These are phyloP conservation scores for Xenopus borealis DNA, from an alignment of 2,113 vertebrate species.

Conservation along the genomic window DNA sequence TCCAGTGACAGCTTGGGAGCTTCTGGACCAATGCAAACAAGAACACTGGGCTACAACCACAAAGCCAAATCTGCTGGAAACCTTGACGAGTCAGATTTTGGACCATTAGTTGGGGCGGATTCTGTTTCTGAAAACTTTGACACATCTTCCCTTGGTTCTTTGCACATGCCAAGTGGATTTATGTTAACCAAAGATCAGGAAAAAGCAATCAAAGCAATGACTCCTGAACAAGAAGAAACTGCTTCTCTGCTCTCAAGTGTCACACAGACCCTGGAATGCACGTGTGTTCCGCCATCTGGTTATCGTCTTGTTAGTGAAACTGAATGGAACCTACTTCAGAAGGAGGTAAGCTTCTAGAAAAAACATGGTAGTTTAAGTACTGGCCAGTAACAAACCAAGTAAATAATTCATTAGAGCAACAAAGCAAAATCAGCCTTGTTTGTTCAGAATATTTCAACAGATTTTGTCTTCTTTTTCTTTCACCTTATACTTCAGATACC, in stretches of 20 bases:
- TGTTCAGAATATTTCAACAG: too few relatives aligned
- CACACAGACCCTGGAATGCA: conserved; percentile 79
- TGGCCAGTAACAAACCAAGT: too few relatives aligned
- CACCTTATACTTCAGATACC: too few relatives aligned
- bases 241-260: conserved; percentile 95
- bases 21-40: conserved; percentile 73
- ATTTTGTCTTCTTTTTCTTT: too few relatives aligned
- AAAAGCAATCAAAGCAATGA: conserved; percentile 98
- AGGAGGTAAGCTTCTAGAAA: conserved; percentile 75
- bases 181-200: conserved; percentile 98
- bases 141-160: conserved; percentile 80
- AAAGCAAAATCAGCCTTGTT: too few relatives aligned
- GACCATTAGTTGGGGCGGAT: conserved; percentile 92
- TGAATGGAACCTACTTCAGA: conserved; percentile 95
- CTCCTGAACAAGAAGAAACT: conserved; percentile 96
- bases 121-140: conserved; percentile 79
- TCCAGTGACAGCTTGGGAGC: conserved; percentile 95
- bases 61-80: conserved; percentile 96
- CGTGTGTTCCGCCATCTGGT: conserved; percentile 80
- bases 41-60: conserved; percentile 85
- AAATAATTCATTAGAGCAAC: too few relatives aligned
- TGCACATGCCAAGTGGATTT: conserved; percentile 87
- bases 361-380: too few relatives aligned
- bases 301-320: conserved; percentile 94
- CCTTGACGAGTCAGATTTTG: conserved; percentile 94